phyloP scores from a whole-genome alignment of 2,113 vertebrate genomes.

The Antechinus stuartii region DNA sequence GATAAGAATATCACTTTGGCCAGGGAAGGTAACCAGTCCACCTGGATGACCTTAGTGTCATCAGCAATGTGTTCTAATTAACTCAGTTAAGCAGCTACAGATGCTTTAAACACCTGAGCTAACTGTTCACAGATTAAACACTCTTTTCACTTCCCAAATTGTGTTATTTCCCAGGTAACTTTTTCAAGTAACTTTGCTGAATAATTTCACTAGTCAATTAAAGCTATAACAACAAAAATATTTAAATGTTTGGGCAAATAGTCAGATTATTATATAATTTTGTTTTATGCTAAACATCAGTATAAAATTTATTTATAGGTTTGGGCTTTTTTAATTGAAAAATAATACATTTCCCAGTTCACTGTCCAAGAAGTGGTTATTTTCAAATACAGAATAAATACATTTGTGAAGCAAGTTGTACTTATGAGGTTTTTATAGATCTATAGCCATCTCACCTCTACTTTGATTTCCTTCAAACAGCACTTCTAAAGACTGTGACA shows the following conservation, averaged over 20 bases:
- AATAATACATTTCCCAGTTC: constrained; percentile 17
- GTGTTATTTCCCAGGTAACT: constrained; percentile 27
- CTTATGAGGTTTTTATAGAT: neutral
- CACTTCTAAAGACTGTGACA: neutral
- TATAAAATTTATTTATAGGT: neutral
- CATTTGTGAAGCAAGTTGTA: neutral
- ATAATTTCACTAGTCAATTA: neutral
- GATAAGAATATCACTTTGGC: neutral
- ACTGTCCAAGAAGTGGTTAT: neutral
- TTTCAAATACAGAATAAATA: neutral
- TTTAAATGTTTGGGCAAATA: neutral
- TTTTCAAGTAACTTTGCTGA: constrained; percentile 45
- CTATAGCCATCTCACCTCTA: neutral
- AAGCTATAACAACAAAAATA: constrained; percentile 24
- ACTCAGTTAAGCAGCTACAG: constrained; percentile 51
- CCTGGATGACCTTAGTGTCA: constrained; percentile 31
- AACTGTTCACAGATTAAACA: neutral
- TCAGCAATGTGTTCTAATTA: constrained; percentile 25
- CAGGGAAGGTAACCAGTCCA: constrained; percentile 36
- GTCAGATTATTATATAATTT: constrained; percentile 15
- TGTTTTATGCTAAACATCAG: neutral
- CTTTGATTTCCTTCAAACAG: neutral
- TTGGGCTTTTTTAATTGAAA: constrained; percentile 19
- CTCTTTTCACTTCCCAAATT: constrained; percentile 5
- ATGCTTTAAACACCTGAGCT: constrained; percentile 30